Evolutionary conservation across 2,888 invertebrate genomes (phyloP).

Genomic region (Silvanus unidentatus): DNA sequence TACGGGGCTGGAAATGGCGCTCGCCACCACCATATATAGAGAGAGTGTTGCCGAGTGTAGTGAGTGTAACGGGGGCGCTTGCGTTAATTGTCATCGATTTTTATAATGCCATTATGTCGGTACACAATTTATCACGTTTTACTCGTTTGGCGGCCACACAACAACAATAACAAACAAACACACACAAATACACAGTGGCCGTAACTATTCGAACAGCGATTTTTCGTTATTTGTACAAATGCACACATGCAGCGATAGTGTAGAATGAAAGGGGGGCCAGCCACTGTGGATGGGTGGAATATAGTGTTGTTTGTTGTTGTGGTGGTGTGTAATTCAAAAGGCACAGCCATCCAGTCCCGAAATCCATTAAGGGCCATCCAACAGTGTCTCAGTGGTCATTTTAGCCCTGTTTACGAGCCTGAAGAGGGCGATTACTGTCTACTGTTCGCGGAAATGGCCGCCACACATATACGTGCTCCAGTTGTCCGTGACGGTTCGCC

Average conservation of each 20-base stretch:
- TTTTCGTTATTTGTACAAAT: too few species aligned
- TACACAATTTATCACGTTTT: conserved; percentile 46
- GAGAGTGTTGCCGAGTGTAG: not conserved
- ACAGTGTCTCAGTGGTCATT: conserved; percentile 44
- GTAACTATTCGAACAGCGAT: too few species aligned
- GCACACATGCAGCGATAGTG: too few species aligned
- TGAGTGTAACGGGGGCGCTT: conserved; percentile 37
- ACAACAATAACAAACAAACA: too few species aligned
- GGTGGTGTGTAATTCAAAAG: conserved; percentile 20
- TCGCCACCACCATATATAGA: conserved; percentile 31
- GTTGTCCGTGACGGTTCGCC: conserved; percentile 33
- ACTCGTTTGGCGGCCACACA: too few species aligned
- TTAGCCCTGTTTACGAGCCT: conserved; percentile 45
- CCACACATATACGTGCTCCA: conserved; percentile 30
- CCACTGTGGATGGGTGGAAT: too few species aligned
- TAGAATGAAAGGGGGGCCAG: too few species aligned
- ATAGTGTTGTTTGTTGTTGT: conserved; percentile 14
- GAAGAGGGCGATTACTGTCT: conserved; percentile 47
- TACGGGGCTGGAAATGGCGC: conserved; percentile 48
- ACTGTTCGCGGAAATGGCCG: conserved; percentile 42
- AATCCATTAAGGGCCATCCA: conserved; percentile 44
- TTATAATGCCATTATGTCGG: conserved; percentile 46
- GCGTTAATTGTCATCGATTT: conserved; percentile 51
- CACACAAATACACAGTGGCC: too few species aligned
- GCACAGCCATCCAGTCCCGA: conserved; percentile 24